These are phyloP conservation scores for Hyperoplus immaculatus DNA, from an alignment of 2,797 vertebrate genomes.

Conservation along the genomic window DNA sequence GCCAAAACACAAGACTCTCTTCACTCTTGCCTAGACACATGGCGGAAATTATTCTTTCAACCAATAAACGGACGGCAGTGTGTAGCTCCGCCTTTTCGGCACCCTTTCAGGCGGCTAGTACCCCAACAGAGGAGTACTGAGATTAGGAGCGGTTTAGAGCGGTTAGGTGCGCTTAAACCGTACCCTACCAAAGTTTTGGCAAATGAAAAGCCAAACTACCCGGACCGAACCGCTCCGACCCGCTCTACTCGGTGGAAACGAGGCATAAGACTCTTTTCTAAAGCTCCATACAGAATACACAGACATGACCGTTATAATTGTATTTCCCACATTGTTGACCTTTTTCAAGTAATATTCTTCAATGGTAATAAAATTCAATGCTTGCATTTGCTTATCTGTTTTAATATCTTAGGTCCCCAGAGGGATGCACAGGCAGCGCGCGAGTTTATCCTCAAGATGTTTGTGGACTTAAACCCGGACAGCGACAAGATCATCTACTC, in stretches of 20 bases:
- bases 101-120: no score
- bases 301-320: background rate
- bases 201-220: no score
- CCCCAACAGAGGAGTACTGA: no score
- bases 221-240: no score
- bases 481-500: conserved; percentile 99
- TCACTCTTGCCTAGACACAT: no score
- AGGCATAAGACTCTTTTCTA: background rate
- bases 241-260: background rate
- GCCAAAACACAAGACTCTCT: no score
- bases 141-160: no score
- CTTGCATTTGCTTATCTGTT: background rate
- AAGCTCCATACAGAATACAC: background rate
- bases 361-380: background rate
- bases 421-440: conserved; percentile 95
- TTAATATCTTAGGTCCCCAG: conserved; percentile 89
- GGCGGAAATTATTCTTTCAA: no score
- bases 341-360: background rate
- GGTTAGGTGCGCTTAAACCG: no score
- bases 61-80: no score
- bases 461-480: conserved; percentile 99
- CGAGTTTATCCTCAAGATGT: conserved; percentile 99
- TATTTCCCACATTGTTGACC: background rate
- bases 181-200: no score
- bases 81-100: no score